Percentiles rank a stretch among this genome's conserved stretches.
Conservation (phyloP, 2,797 vertebrate species). For the Alfaro cultratus region DNA sequence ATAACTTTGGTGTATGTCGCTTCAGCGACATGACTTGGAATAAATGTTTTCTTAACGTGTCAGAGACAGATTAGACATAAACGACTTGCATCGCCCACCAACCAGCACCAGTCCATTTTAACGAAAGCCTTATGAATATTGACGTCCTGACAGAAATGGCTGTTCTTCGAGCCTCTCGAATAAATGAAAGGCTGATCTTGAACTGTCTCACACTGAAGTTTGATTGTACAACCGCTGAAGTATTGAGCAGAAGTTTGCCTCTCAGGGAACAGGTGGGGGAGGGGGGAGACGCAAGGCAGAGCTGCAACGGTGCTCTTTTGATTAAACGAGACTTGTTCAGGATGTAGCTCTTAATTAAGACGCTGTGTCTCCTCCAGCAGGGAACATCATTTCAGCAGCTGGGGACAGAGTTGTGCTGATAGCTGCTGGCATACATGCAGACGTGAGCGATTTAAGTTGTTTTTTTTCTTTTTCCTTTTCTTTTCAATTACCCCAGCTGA, state of each 20-base stretch:
- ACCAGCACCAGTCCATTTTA: background rate
- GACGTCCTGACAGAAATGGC: background rate
- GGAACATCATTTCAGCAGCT: conserved; percentile 37
- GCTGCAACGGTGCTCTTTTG: conserved; percentile 31
- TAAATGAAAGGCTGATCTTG: background rate
- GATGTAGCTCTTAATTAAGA: conserved; percentile 63
- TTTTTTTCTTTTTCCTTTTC: background rate
- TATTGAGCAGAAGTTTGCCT: conserved; percentile 20
- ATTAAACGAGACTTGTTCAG: conserved; percentile 57
- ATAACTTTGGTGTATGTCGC: background rate
- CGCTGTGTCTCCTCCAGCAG: conserved; percentile 36
- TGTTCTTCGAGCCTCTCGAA: background rate
- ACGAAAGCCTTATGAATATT: background rate
- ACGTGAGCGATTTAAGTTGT: background rate
- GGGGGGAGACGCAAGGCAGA: conserved; percentile 16
- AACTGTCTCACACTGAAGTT: conserved; percentile 1
- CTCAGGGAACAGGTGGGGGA: conserved; percentile 5
- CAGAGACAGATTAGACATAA: background rate
- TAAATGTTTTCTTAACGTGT: background rate
- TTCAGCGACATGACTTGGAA: background rate
- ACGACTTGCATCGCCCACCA: background rate
- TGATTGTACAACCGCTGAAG: conserved; percentile 18
- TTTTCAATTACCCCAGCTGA: conserved; percentile 38
- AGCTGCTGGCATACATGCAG: conserved; percentile 3
- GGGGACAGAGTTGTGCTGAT: conserved; percentile 20